phyloP scores from a whole-genome alignment of 92 coral and sea anemone species.

The Montipora capitata region DNA sequence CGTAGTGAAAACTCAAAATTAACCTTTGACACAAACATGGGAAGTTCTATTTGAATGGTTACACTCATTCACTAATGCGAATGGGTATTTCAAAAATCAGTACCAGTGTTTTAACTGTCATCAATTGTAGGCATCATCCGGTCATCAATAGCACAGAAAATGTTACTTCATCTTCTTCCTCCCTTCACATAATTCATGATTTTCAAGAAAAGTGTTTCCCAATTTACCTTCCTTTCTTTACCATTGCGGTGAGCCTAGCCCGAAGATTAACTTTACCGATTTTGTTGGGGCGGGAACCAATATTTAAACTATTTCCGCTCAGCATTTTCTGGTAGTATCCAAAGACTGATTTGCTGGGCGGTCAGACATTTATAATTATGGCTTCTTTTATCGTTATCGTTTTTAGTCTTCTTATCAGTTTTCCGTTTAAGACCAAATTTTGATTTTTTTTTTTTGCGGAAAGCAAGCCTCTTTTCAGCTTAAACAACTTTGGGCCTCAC shows the following conservation, averaged over 20 bases:
- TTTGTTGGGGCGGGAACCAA: not conserved
- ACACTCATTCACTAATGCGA: too few species aligned
- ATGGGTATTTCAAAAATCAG: too few species aligned
- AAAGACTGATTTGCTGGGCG: not conserved
- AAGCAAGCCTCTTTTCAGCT: too few species aligned
- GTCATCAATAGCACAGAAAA: not conserved
- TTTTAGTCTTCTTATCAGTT: not conserved
- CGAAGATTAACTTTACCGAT: not conserved
- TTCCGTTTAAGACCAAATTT: not conserved
- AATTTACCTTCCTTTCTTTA: not conserved
- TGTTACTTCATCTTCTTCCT: not conserved
- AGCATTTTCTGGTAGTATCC: not conserved
- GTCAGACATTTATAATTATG: not conserved
- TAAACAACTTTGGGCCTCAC: too few species aligned
- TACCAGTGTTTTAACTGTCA: too few species aligned
- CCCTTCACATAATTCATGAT: not conserved
- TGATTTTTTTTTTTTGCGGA: not conserved
- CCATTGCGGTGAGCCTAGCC: constrained; percentile 14
- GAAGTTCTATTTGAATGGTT: too few species aligned
- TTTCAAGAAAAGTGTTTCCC: too few species aligned
- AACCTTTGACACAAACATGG: too few species aligned
- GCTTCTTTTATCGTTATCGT: not conserved
- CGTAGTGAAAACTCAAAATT: too few species aligned
- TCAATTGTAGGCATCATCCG: not conserved
- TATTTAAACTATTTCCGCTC: not conserved